phyloP scores from a whole-genome alignment of 2,113 vertebrate genomes.

The Ondatra zibethicus region DNA sequence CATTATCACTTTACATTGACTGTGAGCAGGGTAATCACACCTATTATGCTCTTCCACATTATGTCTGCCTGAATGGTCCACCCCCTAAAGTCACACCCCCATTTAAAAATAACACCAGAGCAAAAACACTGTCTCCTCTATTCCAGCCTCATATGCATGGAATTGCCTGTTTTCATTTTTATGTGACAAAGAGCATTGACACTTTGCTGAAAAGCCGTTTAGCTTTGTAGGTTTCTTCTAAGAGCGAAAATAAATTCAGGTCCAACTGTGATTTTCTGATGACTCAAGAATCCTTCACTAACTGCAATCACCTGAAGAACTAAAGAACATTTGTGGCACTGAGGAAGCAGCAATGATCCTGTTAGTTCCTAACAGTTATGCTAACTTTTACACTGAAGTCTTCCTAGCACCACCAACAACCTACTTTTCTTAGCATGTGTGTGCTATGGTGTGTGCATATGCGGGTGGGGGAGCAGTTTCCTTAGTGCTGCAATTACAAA shows the following conservation, averaged over 20 bases:
- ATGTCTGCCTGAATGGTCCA: slow-evolving; percentile 43
- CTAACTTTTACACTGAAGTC: slow-evolving; percentile 49
- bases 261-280: slow-evolving; percentile 15
- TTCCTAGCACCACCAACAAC: slow-evolving; percentile 43
- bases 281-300: slow-evolving; percentile 30
- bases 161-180: slow-evolving; percentile 73
- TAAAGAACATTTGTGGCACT: slow-evolving; percentile 17
- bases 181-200: slow-evolving; percentile 43
- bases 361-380: slow-evolving; percentile 13
- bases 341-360: slow-evolving; percentile 51
- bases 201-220: neutral
- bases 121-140: slow-evolving; percentile 59
- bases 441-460: neutral
- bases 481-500: neutral
- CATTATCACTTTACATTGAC: slow-evolving; percentile 24
- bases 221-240: slow-evolving; percentile 35
- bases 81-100: slow-evolving; percentile 42
- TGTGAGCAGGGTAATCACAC: slow-evolving; percentile 68
- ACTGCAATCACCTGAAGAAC: slow-evolving; percentile 30
- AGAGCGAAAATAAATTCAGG: slow-evolving; percentile 66
- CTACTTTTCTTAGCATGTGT: neutral
- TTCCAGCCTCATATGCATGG: slow-evolving; percentile 41
- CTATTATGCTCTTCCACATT: slow-evolving; percentile 24
- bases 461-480: neutral
- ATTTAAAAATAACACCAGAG: slow-evolving; percentile 71